Evolutionary conservation across 2,113 vertebrate species (phyloP).

Genomic region (Silurus glanis): DNA sequence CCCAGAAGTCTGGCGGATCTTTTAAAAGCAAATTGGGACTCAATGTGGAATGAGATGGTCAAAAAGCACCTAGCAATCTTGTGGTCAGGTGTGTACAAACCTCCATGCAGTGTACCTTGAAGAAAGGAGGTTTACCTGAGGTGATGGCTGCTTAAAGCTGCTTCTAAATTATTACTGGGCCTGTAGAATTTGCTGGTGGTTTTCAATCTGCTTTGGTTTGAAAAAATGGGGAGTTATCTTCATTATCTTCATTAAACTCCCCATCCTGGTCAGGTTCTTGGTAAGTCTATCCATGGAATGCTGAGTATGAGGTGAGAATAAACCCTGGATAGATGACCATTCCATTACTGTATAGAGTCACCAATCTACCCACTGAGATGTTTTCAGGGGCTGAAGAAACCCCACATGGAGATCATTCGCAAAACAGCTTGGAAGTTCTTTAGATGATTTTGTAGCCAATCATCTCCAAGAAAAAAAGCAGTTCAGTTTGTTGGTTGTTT

Average conservation of each 20-base stretch:
- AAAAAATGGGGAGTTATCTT: background rate
- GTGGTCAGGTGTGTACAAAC: too few species aligned
- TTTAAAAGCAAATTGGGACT: too few species aligned
- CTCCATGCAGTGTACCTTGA: too few species aligned
- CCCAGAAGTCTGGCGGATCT: too few species aligned
- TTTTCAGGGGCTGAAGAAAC: background rate
- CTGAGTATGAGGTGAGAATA: background rate
- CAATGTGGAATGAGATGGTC: too few species aligned
- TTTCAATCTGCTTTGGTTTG: background rate
- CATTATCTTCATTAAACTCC: background rate
- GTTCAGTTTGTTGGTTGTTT: too few species aligned
- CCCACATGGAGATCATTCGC: background rate
- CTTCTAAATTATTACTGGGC: background rate
- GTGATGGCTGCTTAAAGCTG: background rate
- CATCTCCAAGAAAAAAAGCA: background rate
- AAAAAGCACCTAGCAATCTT: too few species aligned
- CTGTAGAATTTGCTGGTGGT: background rate
- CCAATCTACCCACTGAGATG: background rate
- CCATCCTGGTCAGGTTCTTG: background rate
- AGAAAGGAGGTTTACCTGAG: background rate
- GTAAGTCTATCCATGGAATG: background rate
- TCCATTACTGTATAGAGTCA: background rate
- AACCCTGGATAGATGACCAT: background rate
- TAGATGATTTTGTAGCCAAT: background rate
- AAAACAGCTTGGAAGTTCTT: background rate